phyloP scores from a whole-genome alignment of 2,888 invertebrate genomes.

The Lysandra bellargus region DNA sequence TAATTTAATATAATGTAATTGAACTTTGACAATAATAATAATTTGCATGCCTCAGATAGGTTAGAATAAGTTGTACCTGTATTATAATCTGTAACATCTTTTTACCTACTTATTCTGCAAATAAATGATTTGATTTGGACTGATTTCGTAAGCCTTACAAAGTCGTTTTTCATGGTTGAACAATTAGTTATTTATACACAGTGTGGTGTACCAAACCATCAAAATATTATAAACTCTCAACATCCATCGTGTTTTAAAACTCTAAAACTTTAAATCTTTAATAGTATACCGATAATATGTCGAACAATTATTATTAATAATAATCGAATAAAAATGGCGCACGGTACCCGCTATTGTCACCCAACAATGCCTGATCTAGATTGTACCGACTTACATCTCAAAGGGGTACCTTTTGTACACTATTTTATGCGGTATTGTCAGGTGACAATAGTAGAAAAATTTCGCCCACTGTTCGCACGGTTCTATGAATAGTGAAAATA shows the following conservation, averaged over 20 bases:
- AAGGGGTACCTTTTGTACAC: constrained; percentile 64
- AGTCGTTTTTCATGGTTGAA: background rate
- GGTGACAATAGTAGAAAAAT: constrained; percentile 29
- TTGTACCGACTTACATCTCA: constrained; percentile 64
- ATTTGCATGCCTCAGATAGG: no score
- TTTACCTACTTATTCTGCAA: no score
- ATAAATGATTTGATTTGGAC: background rate
- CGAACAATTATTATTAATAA: constrained; percentile 42
- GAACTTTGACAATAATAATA: no score
- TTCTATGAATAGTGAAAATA: constrained; percentile 74
- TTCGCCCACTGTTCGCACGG: constrained; percentile 46
- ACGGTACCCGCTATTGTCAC: constrained; percentile 45
- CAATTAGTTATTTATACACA: background rate
- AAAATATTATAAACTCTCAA: no score
- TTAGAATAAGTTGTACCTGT: no score
- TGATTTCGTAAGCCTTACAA: background rate
- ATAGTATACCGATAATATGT: background rate
- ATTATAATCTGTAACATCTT: no score
- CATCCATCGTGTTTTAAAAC: no score
- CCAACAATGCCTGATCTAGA: constrained; percentile 67
- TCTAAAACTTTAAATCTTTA: no score
- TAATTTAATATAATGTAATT: no score
- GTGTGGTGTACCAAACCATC: no score
- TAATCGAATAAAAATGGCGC: constrained; percentile 60
- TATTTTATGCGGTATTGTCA: constrained; percentile 28